Evolutionary conservation across 2,797 vertebrate genomes (phyloP).

Genomic region (Gorsachius magnificus): DNA sequence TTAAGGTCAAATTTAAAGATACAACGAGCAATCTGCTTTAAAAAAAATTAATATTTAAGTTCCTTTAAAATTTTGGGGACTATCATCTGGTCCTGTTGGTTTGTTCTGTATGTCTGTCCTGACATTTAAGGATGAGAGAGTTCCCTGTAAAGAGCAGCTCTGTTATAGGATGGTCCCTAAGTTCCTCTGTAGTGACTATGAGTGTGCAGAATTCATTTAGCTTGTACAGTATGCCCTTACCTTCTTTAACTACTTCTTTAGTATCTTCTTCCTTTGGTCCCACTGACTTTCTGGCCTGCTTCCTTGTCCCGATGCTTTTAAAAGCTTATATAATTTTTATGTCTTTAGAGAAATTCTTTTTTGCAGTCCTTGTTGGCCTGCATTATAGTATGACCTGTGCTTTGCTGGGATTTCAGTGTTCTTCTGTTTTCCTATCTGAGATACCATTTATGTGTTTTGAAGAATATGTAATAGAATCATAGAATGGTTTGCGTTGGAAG

Average conservation of each 20-base stretch:
- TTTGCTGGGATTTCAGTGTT: background rate
- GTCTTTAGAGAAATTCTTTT: background rate
- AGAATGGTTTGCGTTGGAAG: background rate
- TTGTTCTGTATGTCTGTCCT: background rate
- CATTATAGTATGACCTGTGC: background rate
- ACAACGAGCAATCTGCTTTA: background rate
- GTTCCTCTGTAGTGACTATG: background rate
- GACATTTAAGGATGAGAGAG: background rate
- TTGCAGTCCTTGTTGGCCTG: background rate
- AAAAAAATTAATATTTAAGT: background rate
- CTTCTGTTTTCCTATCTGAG: background rate
- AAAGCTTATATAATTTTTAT: background rate
- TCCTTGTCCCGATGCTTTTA: background rate
- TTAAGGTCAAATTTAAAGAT: background rate
- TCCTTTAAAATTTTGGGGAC: background rate
- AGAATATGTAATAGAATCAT: background rate
- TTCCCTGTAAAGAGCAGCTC: background rate
- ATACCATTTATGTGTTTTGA: background rate
- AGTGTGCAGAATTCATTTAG: background rate
- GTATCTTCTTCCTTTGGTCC: background rate
- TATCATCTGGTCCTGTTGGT: background rate
- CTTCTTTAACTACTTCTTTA: background rate
- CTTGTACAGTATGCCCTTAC: background rate
- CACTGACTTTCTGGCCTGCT: background rate
- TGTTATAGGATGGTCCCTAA: background rate